Evolutionary conservation across 2,797 vertebrate species (phyloP).

Genomic region (Denticeps clupeoides): DNA sequence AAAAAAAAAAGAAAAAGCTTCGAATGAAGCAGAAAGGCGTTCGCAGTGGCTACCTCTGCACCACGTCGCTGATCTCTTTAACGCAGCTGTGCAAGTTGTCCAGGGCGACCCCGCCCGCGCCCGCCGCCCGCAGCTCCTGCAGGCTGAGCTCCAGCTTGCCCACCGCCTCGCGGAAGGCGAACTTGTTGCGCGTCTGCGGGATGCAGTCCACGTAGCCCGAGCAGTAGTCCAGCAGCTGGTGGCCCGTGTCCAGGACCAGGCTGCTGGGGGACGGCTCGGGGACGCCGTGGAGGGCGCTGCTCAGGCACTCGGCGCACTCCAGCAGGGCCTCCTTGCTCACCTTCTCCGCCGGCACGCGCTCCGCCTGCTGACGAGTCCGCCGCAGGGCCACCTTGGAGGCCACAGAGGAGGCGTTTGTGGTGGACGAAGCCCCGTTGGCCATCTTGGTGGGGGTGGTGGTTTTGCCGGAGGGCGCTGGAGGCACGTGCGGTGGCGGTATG

Average conservation of each 20-base stretch:
- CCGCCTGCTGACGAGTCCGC: slow-evolving; percentile 75
- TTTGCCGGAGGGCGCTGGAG: slow-evolving; percentile 51
- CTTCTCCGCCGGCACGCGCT: slow-evolving; percentile 77
- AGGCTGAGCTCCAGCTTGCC: slow-evolving; percentile 93
- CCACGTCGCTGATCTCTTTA: slow-evolving; percentile 96
- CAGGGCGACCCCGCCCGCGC: slow-evolving; percentile 64
- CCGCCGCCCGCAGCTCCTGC: slow-evolving; percentile 83
- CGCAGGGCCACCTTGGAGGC: slow-evolving; percentile 77
- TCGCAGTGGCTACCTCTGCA: slow-evolving; percentile 91
- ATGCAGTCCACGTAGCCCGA: slow-evolving; percentile 98
- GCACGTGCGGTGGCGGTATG: slow-evolving; percentile 74
- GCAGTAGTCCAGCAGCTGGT: slow-evolving; percentile 96
- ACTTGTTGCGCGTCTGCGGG: slow-evolving; percentile 94
- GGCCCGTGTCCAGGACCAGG: slow-evolving; percentile 90
- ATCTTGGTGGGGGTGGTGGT: slow-evolving; percentile 71
- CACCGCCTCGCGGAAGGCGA: slow-evolving; percentile 94
- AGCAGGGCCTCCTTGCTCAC: slow-evolving; percentile 89
- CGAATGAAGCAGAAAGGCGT: slow-evolving; percentile 15
- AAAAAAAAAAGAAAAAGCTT: slow-evolving; percentile 27
- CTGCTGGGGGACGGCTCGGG: slow-evolving; percentile 75
- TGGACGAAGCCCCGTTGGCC: slow-evolving; percentile 68
- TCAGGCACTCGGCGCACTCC: slow-evolving; percentile 82
- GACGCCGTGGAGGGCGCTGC: slow-evolving; percentile 64
- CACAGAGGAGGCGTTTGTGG: slow-evolving; percentile 27
- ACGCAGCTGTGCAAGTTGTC: slow-evolving; percentile 92